phyloP scores from a whole-genome alignment of 2,797 vertebrate species.

The Pseudocheirus occidentalis region DNA sequence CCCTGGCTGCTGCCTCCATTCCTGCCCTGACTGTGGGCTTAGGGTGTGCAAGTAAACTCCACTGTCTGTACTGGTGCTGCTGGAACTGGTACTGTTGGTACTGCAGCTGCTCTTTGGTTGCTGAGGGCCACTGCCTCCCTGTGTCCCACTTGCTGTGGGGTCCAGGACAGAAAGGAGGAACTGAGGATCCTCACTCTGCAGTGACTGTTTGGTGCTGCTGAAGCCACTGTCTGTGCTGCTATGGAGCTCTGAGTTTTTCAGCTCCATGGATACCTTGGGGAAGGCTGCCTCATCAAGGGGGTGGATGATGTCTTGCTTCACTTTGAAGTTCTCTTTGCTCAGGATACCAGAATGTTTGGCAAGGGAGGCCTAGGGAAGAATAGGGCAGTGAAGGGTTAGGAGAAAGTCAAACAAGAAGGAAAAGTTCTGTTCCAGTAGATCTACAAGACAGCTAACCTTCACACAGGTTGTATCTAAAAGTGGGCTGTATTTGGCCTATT shows the following conservation, averaged over 20 bases:
- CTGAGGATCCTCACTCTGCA: slow-evolving; percentile 53
- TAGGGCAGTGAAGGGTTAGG: background rate
- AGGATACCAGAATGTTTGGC: slow-evolving; percentile 65
- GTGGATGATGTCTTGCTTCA: slow-evolving; percentile 19
- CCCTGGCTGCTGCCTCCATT: slow-evolving; percentile 24
- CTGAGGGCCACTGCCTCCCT: rapidly evolving
- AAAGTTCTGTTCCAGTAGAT: background rate
- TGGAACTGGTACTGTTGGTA: slow-evolving; percentile 36
- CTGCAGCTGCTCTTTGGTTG: slow-evolving; percentile 44
- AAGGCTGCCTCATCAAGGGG: slow-evolving; percentile 36
- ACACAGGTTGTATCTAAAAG: background rate
- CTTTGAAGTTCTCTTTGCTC: background rate
- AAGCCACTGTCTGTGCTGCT: background rate
- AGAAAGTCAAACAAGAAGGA: background rate
- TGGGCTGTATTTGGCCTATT: background rate
- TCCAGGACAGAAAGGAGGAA: slow-evolving; percentile 49
- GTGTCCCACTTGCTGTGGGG: rapidly evolving
- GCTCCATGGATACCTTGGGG: slow-evolving; percentile 73
- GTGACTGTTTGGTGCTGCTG: slow-evolving; percentile 35
- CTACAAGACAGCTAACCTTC: background rate
- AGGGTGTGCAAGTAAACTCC: slow-evolving; percentile 81
- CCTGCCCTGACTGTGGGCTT: rapidly evolving
- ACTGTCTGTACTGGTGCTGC: slow-evolving; percentile 81
- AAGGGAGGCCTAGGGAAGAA: slow-evolving; percentile 79
- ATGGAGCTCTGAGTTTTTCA: slow-evolving; percentile 37